These are phyloP conservation scores for Triplophysa siluroides DNA, from an alignment of 2,113 vertebrate species.

Conservation along the genomic window DNA sequence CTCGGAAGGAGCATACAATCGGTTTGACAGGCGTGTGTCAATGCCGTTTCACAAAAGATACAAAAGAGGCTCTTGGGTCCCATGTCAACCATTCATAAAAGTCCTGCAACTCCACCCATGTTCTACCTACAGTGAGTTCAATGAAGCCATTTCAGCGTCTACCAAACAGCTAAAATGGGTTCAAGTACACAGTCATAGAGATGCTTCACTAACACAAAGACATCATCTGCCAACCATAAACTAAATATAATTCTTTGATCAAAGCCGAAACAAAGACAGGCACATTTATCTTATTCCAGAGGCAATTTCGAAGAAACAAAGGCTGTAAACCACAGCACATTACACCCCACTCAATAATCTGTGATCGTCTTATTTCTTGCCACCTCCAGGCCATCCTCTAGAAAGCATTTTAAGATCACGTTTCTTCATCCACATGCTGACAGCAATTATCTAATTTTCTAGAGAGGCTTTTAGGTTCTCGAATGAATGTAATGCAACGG, in stretches of 20 bases:
- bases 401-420: constrained; percentile 23
- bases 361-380: constrained; percentile 12
- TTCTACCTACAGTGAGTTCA: neutral
- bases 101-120: neutral
- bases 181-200: neutral
- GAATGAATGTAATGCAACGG: neutral
- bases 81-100: neutral
- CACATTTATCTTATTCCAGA: neutral
- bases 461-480: constrained; percentile 30
- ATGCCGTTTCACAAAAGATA: constrained; percentile 12
- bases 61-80: neutral
- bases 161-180: neutral
- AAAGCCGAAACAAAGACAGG: neutral
- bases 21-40: neutral
- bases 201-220: neutral
- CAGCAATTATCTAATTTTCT: neutral
- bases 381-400: constrained; percentile 7
- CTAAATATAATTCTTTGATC: neutral
- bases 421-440: constrained; percentile 32
- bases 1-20: neutral
- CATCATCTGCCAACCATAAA: neutral
- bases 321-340: neutral
- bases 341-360: constrained; percentile 11
- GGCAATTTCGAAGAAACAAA: neutral
- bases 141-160: neutral